Percentiles rank a stretch among this genome's conserved stretches.
Conservation (phyloP, 2,888 invertebrate species). For the Stenotaenia linearis region DNA sequence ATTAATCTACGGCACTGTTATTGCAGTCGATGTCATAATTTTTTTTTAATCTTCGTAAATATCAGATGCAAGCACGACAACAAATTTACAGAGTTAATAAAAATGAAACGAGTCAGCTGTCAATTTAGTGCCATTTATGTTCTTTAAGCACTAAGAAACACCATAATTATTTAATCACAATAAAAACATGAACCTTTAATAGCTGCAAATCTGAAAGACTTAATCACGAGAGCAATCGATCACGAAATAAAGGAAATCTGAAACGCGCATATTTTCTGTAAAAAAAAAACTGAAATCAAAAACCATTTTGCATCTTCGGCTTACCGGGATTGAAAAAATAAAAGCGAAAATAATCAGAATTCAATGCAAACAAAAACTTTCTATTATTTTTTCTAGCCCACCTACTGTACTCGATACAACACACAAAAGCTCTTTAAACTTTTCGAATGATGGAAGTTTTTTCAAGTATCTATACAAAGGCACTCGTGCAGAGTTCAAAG, state of each 20-base stretch:
- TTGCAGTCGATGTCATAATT: background rate
- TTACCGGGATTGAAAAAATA: background rate
- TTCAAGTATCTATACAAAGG: background rate
- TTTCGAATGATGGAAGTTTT: slow-evolving; percentile 10
- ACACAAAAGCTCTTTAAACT: slow-evolving; percentile 5
- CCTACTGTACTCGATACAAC: background rate
- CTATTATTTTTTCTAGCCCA: background rate
- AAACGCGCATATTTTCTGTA: too few relatives aligned
- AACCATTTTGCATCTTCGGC: background rate
- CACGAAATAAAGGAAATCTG: too few relatives aligned
- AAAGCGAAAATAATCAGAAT: background rate
- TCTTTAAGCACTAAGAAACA: background rate
- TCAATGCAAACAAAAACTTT: background rate
- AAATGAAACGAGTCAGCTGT: background rate
- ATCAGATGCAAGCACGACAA: background rate
- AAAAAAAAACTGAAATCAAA: background rate
- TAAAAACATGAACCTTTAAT: background rate
- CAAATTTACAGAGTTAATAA: background rate
- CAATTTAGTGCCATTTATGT: background rate
- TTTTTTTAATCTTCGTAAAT: background rate
- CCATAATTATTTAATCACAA: slow-evolving; percentile 18
- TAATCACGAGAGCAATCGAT: background rate
- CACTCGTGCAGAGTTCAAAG: slow-evolving; percentile 19
- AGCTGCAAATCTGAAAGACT: background rate
- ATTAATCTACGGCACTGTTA: background rate